These are phyloP conservation scores for Epinotia bilunana DNA, from an alignment of 2,888 invertebrate species.

Conservation along the genomic window DNA sequence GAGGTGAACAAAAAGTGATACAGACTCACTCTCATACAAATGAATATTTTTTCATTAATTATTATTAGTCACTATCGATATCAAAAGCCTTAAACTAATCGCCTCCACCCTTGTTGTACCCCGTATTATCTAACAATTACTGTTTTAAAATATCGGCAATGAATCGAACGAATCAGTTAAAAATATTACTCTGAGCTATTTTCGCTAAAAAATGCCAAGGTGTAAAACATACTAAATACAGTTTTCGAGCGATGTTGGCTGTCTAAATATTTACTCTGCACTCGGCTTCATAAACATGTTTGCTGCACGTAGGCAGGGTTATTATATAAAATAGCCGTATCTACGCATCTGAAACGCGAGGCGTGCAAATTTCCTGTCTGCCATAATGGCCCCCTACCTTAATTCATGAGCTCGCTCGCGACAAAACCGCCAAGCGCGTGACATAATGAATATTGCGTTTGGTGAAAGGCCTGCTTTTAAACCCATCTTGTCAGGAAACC, in stretches of 20 bases:
- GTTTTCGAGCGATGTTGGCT: neutral
- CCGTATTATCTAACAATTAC: neutral
- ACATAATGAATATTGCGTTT: slow-evolving; percentile 67
- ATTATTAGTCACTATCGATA: too few species aligned
- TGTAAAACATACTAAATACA: slow-evolving; percentile 2
- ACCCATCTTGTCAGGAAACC: slow-evolving; percentile 49
- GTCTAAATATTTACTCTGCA: slow-evolving; percentile 17
- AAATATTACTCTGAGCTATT: neutral
- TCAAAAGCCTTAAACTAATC: too few species aligned
- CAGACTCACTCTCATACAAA: too few species aligned
- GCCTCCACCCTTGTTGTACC: too few species aligned
- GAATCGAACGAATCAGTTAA: neutral
- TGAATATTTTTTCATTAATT: too few species aligned
- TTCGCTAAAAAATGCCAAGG: neutral
- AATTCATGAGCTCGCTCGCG: slow-evolving; percentile 69
- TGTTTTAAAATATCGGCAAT: too few species aligned
- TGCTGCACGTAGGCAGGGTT: slow-evolving; percentile 47
- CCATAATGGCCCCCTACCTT: slow-evolving; percentile 67
- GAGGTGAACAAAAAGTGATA: too few species aligned
- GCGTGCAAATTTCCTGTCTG: slow-evolving; percentile 74
- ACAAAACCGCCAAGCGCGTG: slow-evolving; percentile 63
- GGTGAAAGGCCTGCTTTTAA: slow-evolving; percentile 58
- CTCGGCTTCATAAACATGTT: slow-evolving; percentile 46
- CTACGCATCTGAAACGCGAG: slow-evolving; percentile 60
- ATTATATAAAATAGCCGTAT: slow-evolving; percentile 50